Conservation (phyloP, 2,113 vertebrate species). For the Leptosomus discolor region DNA sequence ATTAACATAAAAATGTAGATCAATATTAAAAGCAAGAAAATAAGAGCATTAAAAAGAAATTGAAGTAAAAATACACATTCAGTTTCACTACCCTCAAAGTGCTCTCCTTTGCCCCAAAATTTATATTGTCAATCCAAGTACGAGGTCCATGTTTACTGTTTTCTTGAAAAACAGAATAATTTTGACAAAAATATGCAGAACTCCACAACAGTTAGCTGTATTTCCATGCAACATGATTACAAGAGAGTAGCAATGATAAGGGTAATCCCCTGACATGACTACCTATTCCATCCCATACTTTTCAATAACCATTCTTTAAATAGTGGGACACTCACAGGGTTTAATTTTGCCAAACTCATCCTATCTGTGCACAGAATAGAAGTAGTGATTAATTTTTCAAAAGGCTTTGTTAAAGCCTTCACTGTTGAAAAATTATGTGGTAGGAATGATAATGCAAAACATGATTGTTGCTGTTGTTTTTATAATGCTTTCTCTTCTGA, state of each 20-base stretch:
- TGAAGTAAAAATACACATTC: not conserved
- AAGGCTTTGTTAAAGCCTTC: conserved; percentile 17
- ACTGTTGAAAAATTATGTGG: conserved; percentile 4
- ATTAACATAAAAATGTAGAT: not conserved
- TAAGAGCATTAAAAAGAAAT: not conserved
- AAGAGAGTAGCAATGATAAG: not conserved
- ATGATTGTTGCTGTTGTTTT: not conserved
- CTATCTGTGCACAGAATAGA: not conserved
- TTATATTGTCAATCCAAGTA: not conserved
- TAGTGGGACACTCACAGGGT: not conserved
- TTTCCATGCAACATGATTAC: not conserved
- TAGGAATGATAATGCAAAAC: not conserved
- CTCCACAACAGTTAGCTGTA: not conserved
- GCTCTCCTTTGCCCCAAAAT: not conserved
- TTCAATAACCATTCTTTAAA: not conserved
- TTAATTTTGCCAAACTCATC: not conserved
- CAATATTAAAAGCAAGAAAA: not conserved
- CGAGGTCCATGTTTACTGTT: not conserved
- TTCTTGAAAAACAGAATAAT: not conserved
- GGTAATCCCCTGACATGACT: not conserved
- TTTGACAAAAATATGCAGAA: not conserved
- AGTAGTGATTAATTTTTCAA: conserved; percentile 13
- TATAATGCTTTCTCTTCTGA: not conserved
- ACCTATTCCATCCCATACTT: not conserved
- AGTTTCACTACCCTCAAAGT: not conserved